Evolutionary conservation across 2,888 invertebrate species (phyloP), one percentile per base, ranked within the genome.

Genomic region (Subacronicta megacephala): DNA sequence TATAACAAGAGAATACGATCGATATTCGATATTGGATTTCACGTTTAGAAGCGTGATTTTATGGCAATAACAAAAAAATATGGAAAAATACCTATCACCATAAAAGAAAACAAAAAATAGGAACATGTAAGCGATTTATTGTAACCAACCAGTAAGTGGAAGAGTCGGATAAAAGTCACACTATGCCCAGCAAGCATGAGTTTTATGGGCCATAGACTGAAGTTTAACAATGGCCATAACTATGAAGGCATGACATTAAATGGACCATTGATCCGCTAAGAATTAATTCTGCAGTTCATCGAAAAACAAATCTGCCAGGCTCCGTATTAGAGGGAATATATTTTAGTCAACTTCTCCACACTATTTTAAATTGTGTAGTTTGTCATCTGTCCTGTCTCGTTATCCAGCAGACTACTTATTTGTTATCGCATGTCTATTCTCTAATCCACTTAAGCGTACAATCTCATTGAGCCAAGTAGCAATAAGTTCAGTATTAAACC

Each of bases 181-280:
- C 50, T 67, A 52, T 56, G 73, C 71, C 59, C 69, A 51, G 60
- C 69, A 58, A 77, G 68, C 71, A 67, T 54, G 33, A 74, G 59
- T 79, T 82, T 83, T 78, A 84, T 80, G 70, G 70, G 67, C 75
- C 59, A 72, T 77, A 77, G 68, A 70, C 77, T 37, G 59, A 73
- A 72, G 61, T 77, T 81, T 77, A 64, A 77, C 78, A 79, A 71
- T 76, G 56, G 63, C 64, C 57, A 73, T 82, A 75, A 78, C 74
- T 77, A 59, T n/a, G n/a, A n/a, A n/a, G n/a, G n/a, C 33, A 69
- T 70, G 20, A 31, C 45, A 40, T 53, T 47, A 43, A 75, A 73
- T 59, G 61, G 56, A 51, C 60, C 18, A 50, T 61, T 62, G 70
- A 70, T 71, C 66, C 60, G 36, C 18, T 43, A 55, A 17, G 35